Percentiles rank a stretch among this genome's conserved stretches.
Conservation (phyloP, 2,113 vertebrate genomes). For the Pluvialis apricaria region DNA sequence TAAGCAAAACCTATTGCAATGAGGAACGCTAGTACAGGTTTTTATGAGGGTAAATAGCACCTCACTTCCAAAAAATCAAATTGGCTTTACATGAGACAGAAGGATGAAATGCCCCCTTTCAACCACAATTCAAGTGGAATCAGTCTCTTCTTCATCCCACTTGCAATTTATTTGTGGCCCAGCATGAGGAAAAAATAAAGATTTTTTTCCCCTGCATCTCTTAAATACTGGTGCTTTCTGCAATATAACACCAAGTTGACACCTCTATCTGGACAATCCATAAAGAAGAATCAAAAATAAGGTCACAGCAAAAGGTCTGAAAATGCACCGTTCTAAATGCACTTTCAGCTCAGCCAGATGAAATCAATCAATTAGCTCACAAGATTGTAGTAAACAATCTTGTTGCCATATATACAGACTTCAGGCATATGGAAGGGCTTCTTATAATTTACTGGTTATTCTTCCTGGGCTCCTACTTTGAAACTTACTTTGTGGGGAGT, state of each 20-base stretch:
- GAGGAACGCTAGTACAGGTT: neutral
- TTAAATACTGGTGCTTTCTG: neutral
- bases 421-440: neutral
- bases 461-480: conserved; percentile 9
- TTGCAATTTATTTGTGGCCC: neutral
- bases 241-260: neutral
- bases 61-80: neutral
- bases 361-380: conserved; percentile 8
- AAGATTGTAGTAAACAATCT: conserved; percentile 25
- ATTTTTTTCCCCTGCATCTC: neutral
- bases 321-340: neutral
- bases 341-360: neutral
- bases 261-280: neutral
- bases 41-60: neutral
- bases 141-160: neutral
- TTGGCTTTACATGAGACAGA: neutral
- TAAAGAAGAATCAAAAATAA: conserved; percentile 19
- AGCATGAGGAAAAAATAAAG: neutral
- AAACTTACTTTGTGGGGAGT: conserved; percentile 31
- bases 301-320: conserved; percentile 12
- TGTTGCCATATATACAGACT: neutral
- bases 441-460: neutral
- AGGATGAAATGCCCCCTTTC: neutral
- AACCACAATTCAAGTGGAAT: neutral
- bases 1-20: neutral